Conservation (phyloP, 2,888 invertebrate genomes). For the Blastobasis adustella region DNA sequence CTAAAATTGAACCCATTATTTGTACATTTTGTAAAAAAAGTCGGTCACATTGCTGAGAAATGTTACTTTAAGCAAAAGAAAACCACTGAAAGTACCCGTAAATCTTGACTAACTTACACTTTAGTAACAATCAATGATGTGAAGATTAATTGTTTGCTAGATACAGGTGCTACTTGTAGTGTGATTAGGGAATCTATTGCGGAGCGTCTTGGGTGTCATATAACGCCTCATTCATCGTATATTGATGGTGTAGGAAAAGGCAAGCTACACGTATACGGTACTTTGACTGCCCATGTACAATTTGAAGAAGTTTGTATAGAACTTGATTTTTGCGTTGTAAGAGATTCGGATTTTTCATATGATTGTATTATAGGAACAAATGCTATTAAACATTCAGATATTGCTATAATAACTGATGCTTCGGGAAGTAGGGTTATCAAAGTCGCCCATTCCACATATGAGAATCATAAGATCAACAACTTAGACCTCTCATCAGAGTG, state of each 20-base stretch:
- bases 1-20: too few relatives aligned
- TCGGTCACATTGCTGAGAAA: constrained; percentile 7
- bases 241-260: constrained; percentile 12
- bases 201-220: constrained; percentile 4
- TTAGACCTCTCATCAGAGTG: not conserved
- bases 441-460: not conserved
- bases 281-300: constrained; percentile 9
- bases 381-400: constrained; percentile 9
- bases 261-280: constrained; percentile 8
- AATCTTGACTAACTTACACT: constrained; percentile 7
- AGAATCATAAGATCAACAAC: not conserved
- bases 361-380: constrained; percentile 10
- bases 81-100: not conserved
- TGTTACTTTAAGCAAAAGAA: constrained; percentile 5
- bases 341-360: constrained; percentile 9
- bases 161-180: constrained; percentile 18
- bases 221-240: constrained; percentile 2
- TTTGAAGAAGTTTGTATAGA: constrained; percentile 16
- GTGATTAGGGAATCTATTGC: constrained; percentile 15
- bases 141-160: constrained; percentile 8
- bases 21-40: constrained; percentile 15
- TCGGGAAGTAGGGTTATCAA: constrained; percentile 4
- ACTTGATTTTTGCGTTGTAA: constrained; percentile 13
- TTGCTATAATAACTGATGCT: constrained; percentile 11
- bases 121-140: constrained; percentile 8